phyloP scores from a whole-genome alignment of 2,888 invertebrate genomes.

The Drosophila buzzatii region DNA sequence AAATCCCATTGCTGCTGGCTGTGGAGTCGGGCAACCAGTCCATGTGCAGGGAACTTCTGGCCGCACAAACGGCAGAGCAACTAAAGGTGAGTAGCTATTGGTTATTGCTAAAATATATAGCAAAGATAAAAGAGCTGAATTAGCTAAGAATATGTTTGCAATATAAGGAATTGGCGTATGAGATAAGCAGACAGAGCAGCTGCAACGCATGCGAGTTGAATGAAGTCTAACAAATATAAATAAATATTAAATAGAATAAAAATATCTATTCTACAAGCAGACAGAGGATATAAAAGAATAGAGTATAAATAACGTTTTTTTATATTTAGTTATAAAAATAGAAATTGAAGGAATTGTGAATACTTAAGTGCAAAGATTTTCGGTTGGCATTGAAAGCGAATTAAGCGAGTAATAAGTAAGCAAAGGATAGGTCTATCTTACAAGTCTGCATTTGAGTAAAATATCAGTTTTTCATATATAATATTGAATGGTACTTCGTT shows the following conservation, averaged over 20 bases:
- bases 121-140: neutral
- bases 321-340: neutral
- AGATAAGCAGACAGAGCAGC: neutral
- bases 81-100: constrained; percentile 87
- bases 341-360: neutral
- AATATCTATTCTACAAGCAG: neutral
- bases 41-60: constrained; percentile 96
- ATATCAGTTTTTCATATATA: neutral
- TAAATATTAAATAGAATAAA: neutral
- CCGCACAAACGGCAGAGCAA: constrained; percentile 94
- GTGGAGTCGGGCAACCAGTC: constrained; percentile 98
- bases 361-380: neutral
- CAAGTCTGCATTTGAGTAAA: neutral
- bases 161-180: neutral
- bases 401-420: neutral
- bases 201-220: neutral
- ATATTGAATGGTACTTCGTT: neutral
- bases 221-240: neutral
- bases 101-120: neutral
- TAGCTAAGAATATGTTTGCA: neutral
- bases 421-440: neutral
- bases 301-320: neutral
- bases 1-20: constrained; percentile 96
- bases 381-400: neutral
- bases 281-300: neutral